Evolutionary conservation across 37 sponge, comb jelly and placozoan genomes (phyloP).

Genomic region (Cladorhizidae sp.): DNA sequence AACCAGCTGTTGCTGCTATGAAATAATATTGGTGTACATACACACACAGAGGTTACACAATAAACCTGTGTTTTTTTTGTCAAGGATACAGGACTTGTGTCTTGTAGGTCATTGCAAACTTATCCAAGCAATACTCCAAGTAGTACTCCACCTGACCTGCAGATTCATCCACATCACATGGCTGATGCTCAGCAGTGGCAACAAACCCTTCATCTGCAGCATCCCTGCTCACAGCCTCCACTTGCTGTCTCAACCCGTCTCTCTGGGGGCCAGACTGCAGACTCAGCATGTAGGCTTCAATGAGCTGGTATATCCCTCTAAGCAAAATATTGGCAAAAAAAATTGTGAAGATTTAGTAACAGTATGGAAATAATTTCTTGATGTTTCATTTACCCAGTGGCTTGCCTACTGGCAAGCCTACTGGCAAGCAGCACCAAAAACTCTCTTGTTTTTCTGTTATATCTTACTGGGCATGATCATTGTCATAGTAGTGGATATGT

Average conservation of each 20-base stretch:
- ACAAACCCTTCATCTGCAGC: background rate
- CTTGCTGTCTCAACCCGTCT: background rate
- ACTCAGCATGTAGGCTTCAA: slow-evolving; percentile 17
- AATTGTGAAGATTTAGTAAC: background rate
- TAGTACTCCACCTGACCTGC: slow-evolving; percentile 68
- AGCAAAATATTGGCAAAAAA: background rate
- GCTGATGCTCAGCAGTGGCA: background rate
- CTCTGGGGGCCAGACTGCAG: background rate
- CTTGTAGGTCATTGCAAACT: slow-evolving; percentile 36
- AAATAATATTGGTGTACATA: too few relatives aligned
- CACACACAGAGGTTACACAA: too few relatives aligned
- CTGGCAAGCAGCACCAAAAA: too few relatives aligned
- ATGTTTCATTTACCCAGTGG: too few relatives aligned
- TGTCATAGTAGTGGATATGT: background rate
- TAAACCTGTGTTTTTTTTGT: too few relatives aligned
- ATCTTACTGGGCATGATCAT: slow-evolving; percentile 6
- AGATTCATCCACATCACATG: background rate
- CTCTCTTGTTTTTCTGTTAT: too few relatives aligned
- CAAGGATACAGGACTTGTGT: slow-evolving; percentile 22
- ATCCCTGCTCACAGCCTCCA: background rate
- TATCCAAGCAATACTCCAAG: slow-evolving; percentile 49
- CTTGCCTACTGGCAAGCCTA: too few relatives aligned
- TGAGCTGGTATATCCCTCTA: slow-evolving; percentile 10
- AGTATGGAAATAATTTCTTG: background rate
- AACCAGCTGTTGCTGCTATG: too few relatives aligned